These are phyloP conservation scores for Drosophila ficusphila DNA, from an alignment of 1,140 invertebrate species.

Conservation along the genomic window DNA sequence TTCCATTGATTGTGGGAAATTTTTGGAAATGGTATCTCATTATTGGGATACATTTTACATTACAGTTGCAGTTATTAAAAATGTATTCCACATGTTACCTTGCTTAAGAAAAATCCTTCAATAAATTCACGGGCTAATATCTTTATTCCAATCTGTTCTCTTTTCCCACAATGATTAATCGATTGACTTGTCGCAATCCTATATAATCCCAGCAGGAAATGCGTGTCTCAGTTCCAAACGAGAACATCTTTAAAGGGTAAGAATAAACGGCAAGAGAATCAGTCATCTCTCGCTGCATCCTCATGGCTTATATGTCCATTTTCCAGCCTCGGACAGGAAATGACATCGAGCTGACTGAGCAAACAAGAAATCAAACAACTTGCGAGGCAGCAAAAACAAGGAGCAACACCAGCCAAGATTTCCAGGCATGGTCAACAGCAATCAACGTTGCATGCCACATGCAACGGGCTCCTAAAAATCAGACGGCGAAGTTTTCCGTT, in stretches of 20 bases:
- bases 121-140: background rate
- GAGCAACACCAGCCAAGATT: slow-evolving; percentile 18
- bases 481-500: slow-evolving; percentile 9
- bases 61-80: background rate
- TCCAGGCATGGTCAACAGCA: slow-evolving; percentile 31
- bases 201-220: slow-evolving; percentile 29
- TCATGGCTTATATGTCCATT: slow-evolving; percentile 26
- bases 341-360: slow-evolving; percentile 31
- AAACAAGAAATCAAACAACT: slow-evolving; percentile 55
- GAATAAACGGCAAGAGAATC: slow-evolving; percentile 21
- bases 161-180: slow-evolving; percentile 28
- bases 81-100: too few relatives aligned
- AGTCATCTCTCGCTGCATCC: slow-evolving; percentile 7
- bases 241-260: slow-evolving; percentile 13
- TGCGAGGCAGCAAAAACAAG: slow-evolving; percentile 30
- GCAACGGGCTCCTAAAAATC: slow-evolving; percentile 16
- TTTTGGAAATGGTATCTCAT: background rate
- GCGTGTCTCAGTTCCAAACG: slow-evolving; percentile 17
- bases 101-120: too few relatives aligned
- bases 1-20: background rate
- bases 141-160: background rate
- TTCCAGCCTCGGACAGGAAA: slow-evolving; percentile 32
- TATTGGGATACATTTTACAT: background rate
- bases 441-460: slow-evolving; percentile 46
- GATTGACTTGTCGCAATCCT: slow-evolving; percentile 15